phyloP scores from a whole-genome alignment of 2,113 vertebrate species.

The Sander lucioperca region DNA sequence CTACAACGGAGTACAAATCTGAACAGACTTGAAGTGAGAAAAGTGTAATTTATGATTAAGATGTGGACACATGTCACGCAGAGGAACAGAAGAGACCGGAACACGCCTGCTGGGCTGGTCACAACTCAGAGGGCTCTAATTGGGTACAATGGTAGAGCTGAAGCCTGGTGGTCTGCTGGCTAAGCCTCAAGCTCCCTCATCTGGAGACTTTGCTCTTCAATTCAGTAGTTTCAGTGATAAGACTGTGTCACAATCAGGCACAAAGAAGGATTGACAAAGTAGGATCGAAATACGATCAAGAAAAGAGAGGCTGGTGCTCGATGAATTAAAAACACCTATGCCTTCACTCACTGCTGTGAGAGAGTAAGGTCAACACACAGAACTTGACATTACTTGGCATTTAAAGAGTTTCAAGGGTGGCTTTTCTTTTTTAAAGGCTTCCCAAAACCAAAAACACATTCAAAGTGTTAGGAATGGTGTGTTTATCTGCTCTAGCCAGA shows the following conservation, averaged over 20 bases:
- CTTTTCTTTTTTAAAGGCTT: not conserved
- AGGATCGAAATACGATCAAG: not conserved
- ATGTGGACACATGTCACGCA: conserved; percentile 16
- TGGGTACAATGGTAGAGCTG: conserved; percentile 25
- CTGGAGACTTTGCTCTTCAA: conserved; percentile 59
- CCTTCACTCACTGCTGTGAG: not conserved
- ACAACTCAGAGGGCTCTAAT: conserved; percentile 22
- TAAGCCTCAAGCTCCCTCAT: conserved; percentile 73
- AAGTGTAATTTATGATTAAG: conserved; percentile 18
- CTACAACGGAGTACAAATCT: not conserved
- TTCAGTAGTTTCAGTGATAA: conserved; percentile 10
- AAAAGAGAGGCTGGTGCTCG: not conserved
- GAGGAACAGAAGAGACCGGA: conserved; percentile 10
- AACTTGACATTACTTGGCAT: not conserved
- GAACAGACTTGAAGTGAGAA: not conserved
- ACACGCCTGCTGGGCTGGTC: conserved; percentile 25
- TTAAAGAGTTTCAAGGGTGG: not conserved
- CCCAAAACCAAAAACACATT: not conserved
- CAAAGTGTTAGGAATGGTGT: not conserved
- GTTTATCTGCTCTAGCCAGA: not conserved
- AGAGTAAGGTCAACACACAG: not conserved
- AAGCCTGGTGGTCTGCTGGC: conserved; percentile 8
- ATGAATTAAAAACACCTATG: not conserved
- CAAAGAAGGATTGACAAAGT: not conserved
- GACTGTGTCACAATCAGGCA: not conserved